phyloP scores from a whole-genome alignment of 2,797 vertebrate genomes.

The Clarias platycephalus region DNA sequence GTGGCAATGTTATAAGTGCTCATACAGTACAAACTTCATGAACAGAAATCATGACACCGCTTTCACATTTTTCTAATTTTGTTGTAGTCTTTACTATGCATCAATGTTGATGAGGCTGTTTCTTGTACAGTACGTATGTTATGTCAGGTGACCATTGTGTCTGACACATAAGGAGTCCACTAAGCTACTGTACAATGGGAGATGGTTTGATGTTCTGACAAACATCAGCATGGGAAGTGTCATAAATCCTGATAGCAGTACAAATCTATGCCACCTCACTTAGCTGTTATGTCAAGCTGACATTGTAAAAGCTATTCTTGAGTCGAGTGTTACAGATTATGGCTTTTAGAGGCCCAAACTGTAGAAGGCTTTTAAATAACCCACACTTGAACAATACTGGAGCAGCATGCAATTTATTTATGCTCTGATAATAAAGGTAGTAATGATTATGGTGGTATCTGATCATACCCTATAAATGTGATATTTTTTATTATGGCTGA shows the following conservation, averaged over 20 bases:
- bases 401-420: not conserved
- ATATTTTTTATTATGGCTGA: no score
- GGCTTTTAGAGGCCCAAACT: not conserved
- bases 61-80: not conserved
- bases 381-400: not conserved
- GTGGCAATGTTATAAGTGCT: not conserved
- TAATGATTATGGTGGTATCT: not conserved
- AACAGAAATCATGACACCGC: not conserved
- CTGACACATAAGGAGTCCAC: not conserved
- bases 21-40: not conserved
- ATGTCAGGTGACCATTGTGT: not conserved
- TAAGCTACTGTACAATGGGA: not conserved
- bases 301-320: not conserved
- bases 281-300: not conserved
- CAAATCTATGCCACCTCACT: not conserved
- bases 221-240: not conserved
- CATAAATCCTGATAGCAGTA: not conserved
- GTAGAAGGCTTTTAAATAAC: not conserved
- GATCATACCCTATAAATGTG: not conserved
- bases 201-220: not conserved
- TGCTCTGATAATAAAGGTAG: not conserved
- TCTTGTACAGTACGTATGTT: not conserved
- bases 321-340: not conserved
- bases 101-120: not conserved
- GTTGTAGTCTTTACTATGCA: not conserved